Evolutionary conservation across 1,140 invertebrate species (phyloP), one percentile per base, ranked within the genome.

Genomic region (Cotesia glomerata): DNA sequence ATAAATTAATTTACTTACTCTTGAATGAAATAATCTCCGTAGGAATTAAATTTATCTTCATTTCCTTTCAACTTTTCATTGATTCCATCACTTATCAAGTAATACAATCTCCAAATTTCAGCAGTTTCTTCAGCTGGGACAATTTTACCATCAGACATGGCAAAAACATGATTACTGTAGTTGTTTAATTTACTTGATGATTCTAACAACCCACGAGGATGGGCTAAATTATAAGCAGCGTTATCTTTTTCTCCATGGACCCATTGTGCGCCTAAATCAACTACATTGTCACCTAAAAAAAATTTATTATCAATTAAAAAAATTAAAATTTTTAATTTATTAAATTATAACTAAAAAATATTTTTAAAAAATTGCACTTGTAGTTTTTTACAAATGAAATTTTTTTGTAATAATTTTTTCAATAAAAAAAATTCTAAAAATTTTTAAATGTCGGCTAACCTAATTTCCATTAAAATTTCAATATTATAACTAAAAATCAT

Each of bases 181-280:
- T 76, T 52, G 39, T 72, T 49, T 13, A 76, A 34, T 13, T 70
- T 73, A 18, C 71, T 26, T 2, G 75, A 74, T 11, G 72, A 72
- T 18, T 75, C 76, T 2, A 77, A 61, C 18, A 75, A 36, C 18
- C 52, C 26, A 18, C 69, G 64, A 4, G 64, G 63, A 3, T 58
- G 8, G 7, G 81, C 81, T 62, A 84, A 75, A 61, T 81, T 51
- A 52, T 75, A 81, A 5, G 83, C 73, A 16, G 77, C 61, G 74
- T 87, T 87, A 3, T 68, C 78, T 54, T 79, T 61, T 70, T 82
- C 78, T 13, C 88, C 88, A 76, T 89, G 88, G 61, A 89, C 82
- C 84, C 87, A 89, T 73, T 88, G 87, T 7, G 87, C 88, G 45
- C 88, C 88, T 2, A 88, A 45, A 76, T 89, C 88, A 5, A 88